Evolutionary conservation across 2,113 vertebrate genomes (phyloP), one percentile per base, ranked within the genome.

Genomic region (Muntiacus reevesi): DNA sequence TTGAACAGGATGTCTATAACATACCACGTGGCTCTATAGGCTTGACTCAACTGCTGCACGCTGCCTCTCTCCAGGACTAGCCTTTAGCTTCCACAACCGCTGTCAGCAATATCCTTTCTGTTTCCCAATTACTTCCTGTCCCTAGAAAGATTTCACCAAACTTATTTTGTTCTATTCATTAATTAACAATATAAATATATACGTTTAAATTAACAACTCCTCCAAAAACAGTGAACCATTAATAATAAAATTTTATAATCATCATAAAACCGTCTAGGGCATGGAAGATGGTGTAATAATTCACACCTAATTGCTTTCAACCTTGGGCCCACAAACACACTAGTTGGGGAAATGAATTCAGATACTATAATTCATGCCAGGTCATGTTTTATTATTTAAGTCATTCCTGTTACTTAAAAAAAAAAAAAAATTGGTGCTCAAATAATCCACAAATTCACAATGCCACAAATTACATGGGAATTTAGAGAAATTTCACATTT

Each of bases 211-310:
- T 97, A 98, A 98, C 95, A 98, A 97, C 97, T 98, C 82, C 81
- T 97, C 93, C 97, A 89, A 97, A 98, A 98, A 96, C 96, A 97
- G 95, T 94, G 93, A 95, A 57, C 97, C 97, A 98, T 98, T 98
- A 98, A 98, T 98, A 98, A 98, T 97, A 95, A 97, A 98, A 98
- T 98, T 98, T 98, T 98, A 98, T 95, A 97, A 96, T 98, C 98
- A 93, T 82, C 97, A 85, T 98, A 98, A 98, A 98, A 97, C 96
- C 0, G 9, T 98, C 97, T 54, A 87, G 84, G 54, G 91, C 91
- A 95, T 91, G 94, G 98, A 97, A 98, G 93, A 98, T 97, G 96
- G 98, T 97, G 36, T 40, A 97, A 97, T 98, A 98, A 98, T 97
- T 98, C 97, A 98, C 43, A 97, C 84, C 91, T 98, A 98, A 98